Evolutionary conservation across 2,113 vertebrate species (phyloP), one percentile per base, ranked within the genome.

Genomic region (Xyliphius kryptos): DNA sequence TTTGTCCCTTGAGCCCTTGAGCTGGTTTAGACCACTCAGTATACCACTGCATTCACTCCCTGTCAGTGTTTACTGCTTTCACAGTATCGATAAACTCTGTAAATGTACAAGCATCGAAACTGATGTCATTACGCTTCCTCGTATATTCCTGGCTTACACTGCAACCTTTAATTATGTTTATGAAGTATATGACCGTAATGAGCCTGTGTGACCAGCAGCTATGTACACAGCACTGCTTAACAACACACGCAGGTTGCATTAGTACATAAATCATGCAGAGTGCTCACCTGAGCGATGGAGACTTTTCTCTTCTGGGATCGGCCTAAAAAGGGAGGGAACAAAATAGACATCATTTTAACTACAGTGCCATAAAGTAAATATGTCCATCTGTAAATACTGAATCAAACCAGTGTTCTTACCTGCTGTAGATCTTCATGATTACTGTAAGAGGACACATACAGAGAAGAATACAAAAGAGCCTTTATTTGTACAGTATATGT

Each of bases 381-480:
- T 32, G 7, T 10, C 16, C 6, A 12, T 40, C 22, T 9, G 19
- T 53, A 14, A 21, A 20, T 78, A 59, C 48, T 36, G 49, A 19
- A 59, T 10, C 12, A 58, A 69, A 41, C 11, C 47, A 16, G 8
- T 56, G 40, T 47, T 63, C 78, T 69, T 78, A 89, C 87, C 81
- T 82, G 55, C 79, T 87, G 71, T 87, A 86, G 62, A 89, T 80
- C 15, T 71, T 80, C 81, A 85, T 86, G 5, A 89, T 76, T 38
- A 84, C 87, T 88, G 73, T 64, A 53, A 51, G 26, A 58, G 44
- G 20, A 15, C 3, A 26, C 13, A n/a, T n/a, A 12, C 11, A 43
- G 9, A 43, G n/a, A n/a, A n/a, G n/a, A n/a, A n/a, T n/a, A n/a
- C n/a, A n/a, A n/a, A n/a, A n/a, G n/a, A n/a, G n/a, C n/a, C n/a